Percentiles rank a stretch among this genome's conserved stretches.
Conservation (phyloP, 2,113 vertebrate genomes). For the Takifugu flavidus region DNA sequence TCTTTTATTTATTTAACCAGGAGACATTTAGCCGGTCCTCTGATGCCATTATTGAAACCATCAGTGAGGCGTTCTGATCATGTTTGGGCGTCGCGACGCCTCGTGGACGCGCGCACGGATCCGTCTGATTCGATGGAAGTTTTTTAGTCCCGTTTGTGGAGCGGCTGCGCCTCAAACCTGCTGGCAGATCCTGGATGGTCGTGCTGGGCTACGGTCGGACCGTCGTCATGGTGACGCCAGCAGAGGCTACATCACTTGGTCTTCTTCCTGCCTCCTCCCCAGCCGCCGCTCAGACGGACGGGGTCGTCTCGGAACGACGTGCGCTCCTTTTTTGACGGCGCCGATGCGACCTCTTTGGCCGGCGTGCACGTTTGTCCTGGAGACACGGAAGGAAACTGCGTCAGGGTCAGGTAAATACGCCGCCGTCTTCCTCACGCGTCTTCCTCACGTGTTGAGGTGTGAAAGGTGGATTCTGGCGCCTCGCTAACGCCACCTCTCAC, state of each 20-base stretch:
- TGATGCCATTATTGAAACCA: too few species aligned
- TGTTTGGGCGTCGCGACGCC: constrained; percentile 34
- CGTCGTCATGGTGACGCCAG: background rate
- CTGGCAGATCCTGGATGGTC: too few species aligned
- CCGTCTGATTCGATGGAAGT: constrained; percentile 44
- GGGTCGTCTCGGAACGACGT: constrained; percentile 86
- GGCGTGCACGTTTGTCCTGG: constrained; percentile 71
- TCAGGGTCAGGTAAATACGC: background rate
- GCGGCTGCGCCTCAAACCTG: constrained; percentile 9
- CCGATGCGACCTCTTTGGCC: constrained; percentile 65
- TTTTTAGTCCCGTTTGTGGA: constrained; percentile 34
- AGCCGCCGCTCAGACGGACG: constrained; percentile 82
- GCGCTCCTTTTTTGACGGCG: constrained; percentile 76
- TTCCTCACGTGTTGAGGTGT: too few species aligned
- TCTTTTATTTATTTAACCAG: too few species aligned
- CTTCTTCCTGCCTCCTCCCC: constrained; percentile 91
- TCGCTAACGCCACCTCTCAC: too few species aligned
- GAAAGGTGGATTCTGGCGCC: too few species aligned
- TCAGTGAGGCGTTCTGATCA: constrained; percentile 27
- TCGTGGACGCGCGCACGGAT: constrained; percentile 51
- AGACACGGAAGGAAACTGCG: constrained; percentile 43
- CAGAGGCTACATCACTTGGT: constrained; percentile 27
- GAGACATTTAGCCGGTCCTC: too few species aligned
- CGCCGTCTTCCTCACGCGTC: background rate
- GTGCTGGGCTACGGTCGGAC: background rate